Base-by-base conservation (phyloP, 2,113 vertebrate genomes). In the Burhinus bistriatus region DNA sequence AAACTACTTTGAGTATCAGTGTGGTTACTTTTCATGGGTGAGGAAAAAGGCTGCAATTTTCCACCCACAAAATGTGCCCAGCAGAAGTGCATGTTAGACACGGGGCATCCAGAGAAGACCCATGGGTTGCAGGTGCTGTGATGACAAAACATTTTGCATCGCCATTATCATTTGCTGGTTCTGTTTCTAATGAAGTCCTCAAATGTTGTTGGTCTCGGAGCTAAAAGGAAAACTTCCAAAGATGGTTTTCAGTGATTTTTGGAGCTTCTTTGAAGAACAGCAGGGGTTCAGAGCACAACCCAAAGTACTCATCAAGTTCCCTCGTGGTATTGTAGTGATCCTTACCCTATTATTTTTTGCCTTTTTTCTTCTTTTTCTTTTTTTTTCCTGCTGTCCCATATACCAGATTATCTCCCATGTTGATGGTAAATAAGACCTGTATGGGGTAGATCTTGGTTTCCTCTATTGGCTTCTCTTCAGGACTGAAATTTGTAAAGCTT, bases 71-170 rank as follows among this genome's bases (percentile, higher is more conserved):
- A 76, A 61, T 1, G 5, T 65, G 6, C 8, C 32, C 1, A 4
- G 5, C 9, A 76, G 51, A 69, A 40, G 3, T 0, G 1, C 19
- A 1, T 19, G 19, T 45, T 29, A 44, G 40, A 40, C 26, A 15
- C 5, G 3, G 14, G 9, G 10, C 47, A 42, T 6, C 12, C 51
- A 69, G 55, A 58, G 54, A 70, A 62, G 30, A 76, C 27, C 3
- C 1, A 6, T 2, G 21, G 29, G 18, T 30, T 69, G 8, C 15
- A 51, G 29, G 23, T 20, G 17, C 8, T 79, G 13, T 22, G 55
- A 72, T 9, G 15, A 49, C 12, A 79, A 81, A 52, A 12, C 3
- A 22, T 3, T 42, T 87, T 26, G 10, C 10, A 21, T 36, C 91
- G 16, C 7, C 22, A 8, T 47, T 75, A 26, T 30, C 15, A 11